Evolutionary conservation across 2,888 invertebrate species (phyloP), one percentile per base, ranked within the genome.

Genomic region (Chrysolina oricalcia): DNA sequence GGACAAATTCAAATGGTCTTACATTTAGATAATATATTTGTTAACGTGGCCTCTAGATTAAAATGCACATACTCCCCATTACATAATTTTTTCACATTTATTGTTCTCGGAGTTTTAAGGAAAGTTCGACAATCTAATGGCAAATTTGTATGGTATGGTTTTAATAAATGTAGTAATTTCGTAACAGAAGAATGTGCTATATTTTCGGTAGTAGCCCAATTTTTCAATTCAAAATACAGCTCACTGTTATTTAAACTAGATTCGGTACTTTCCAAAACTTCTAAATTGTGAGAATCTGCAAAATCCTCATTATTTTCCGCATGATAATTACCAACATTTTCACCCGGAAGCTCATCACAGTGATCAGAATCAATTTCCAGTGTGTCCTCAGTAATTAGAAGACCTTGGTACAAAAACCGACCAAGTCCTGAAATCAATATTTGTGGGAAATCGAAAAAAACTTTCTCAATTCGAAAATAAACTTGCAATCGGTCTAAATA

Each of bases 51-150:
- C 10, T 70, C 50, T 41, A 65, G 19, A 40, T 53, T 41, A 15
- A 71, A 71, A 71, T 71, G 65, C 40, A 41, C 48, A 71, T 65
- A 72, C 53, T 65, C 53, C 48, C 71, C 71, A 65, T 64, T 65
- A 40, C 23, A 19, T 53, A 65, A 50, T 19, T 19, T 1, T 53
- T 65, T 56, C 40, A 41, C 23, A 41, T 53, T 48, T 53, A 65
- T 53, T 35, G 50, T 50, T 72, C 64, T 40, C 17, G 65, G 65
- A 72, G 71, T 72, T 56, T 53, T 19, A 15, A 72, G 53, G 35
- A 72, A 53, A 53, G 71, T 72, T 46, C 71, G 53, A 72, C 56
- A 56, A 72, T 72, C 64, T 50, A 65, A 53, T 19, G 71, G 71
- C 21, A 65, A 53, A 21, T 65, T 53, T 11, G 23, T 35, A 65